Evolutionary conservation across 2,888 invertebrate genomes (phyloP).

Genomic region (Platycnemis pennipes): DNA sequence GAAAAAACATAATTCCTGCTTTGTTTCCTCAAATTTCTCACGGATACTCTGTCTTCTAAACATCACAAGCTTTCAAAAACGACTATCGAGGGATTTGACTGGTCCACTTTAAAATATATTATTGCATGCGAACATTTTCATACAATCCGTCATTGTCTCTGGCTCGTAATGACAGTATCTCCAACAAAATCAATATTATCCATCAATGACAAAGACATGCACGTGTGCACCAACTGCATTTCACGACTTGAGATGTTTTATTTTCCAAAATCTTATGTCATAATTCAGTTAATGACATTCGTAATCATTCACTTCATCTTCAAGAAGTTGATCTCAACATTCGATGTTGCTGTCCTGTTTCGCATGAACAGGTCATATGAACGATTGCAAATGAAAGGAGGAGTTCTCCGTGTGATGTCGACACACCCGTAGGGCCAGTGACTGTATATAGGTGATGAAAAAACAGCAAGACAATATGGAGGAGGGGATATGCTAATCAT

Average conservation of each 20-base stretch:
- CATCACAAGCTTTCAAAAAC: too few species aligned
- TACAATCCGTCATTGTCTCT: neutral
- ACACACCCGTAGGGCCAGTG: neutral
- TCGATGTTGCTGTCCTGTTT: neutral
- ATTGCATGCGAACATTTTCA: too few species aligned
- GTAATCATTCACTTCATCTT: neutral
- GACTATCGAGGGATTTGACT: too few species aligned
- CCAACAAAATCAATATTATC: neutral
- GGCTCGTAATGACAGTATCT: neutral
- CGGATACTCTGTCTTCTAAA: too few species aligned
- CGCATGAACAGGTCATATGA: neutral
- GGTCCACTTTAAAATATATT: too few species aligned
- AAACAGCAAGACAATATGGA: neutral
- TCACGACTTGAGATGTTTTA: neutral
- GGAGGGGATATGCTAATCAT: too few species aligned
- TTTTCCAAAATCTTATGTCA: neutral
- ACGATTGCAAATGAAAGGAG: neutral
- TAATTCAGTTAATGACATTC: neutral
- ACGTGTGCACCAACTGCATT: neutral
- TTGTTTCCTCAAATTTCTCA: too few species aligned
- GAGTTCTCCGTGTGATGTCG: neutral
- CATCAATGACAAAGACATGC: neutral
- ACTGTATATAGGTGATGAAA: neutral
- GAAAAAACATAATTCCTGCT: too few species aligned
- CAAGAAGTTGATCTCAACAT: neutral